Base-by-base conservation (phyloP, 2,113 vertebrate species). In the Lophochroa leadbeateri region DNA sequence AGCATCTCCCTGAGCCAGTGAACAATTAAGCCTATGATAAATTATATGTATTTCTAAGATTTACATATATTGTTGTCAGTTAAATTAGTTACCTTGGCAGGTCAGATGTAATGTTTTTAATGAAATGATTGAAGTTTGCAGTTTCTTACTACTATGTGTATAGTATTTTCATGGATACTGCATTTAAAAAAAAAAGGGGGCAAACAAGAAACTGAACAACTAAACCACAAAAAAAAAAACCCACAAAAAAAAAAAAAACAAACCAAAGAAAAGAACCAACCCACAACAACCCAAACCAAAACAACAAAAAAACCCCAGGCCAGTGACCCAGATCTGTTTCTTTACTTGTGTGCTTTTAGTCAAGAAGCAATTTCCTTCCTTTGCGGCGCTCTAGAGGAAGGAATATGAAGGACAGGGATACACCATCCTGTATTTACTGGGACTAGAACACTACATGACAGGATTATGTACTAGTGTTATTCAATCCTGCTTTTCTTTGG, bases 301-400 rank as follows among this genome's bases (percentile, higher is more conserved):
- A 10, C 50, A 76, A 60, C 47, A 1, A 7, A 71, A 41, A 44
- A 57, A 6, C 17, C 37, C 31, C 41, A 65, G 64, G 6, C 39
- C 4, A 9, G 11, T 2, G 7, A n/a, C 25, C 13, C 60, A 78
- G 23, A 57, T 89, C 78, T 87, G 67, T 82, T 91, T 82, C 74
- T 88, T 53, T 58, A 37, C 41, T 88, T 85, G 44, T 43, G 70
- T 58, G 21, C 64, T 86, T 90, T 7, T 16, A 65, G 86, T 77
- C 61, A 92, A 95, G 79, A 92, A 82, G 35, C 78, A 28, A 18
- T 82, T 94, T 94, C 94, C 87, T 96, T 95, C 87, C 85, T 76
- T 88, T 39, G 46, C 83, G 68, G 23, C 49, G 67, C 58, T 77
- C 21, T 11, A 58, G 84, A 91, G 90, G 91, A 94, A 89, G 91